phyloP scores from a whole-genome alignment of 1,140 invertebrate genomes.

The Macrobrachium rosenbergii region DNA sequence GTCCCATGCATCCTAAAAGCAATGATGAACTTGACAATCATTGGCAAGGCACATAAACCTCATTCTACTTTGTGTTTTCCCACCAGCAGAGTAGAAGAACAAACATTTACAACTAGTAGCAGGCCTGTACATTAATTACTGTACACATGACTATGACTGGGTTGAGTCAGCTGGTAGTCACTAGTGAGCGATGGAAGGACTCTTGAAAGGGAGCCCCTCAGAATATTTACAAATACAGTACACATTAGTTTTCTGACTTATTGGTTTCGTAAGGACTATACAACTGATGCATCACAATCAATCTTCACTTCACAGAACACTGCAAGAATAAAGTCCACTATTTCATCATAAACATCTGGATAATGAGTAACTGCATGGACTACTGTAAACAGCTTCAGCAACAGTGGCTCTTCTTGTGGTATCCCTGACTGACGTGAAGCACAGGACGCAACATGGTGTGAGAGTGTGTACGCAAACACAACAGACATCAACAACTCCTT shows the following conservation, averaged over 20 bases:
- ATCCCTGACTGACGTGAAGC: no score
- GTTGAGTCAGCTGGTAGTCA: conserved; percentile 54
- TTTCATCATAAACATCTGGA: conserved; percentile 3
- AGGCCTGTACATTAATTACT: neutral
- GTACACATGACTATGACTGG: conserved; percentile 12
- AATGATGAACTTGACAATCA: no score
- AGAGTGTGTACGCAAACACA: conserved; percentile 10
- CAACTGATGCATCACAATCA: conserved; percentile 32
- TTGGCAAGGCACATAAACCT: no score
- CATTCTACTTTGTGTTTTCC: no score
- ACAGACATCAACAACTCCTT: conserved; percentile 51
- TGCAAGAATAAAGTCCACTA: conserved; percentile 6
- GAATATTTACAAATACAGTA: conserved; percentile 43
- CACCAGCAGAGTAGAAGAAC: conserved; percentile 26
- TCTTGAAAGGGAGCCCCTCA: conserved; percentile 37
- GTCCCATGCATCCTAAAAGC: no score
- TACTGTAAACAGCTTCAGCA: neutral
- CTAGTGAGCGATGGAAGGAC: conserved; percentile 53
- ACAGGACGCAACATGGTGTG: neutral
- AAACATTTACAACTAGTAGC: conserved; percentile 41
- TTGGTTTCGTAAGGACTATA: conserved; percentile 30
- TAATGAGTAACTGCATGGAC: no score
- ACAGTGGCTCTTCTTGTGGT: conserved; percentile 10
- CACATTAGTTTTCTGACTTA: conserved; percentile 23
- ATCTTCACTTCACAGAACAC: conserved; percentile 8